Percentiles rank a stretch among this genome's conserved stretches.
Conservation (phyloP, 1,140 invertebrate genomes). For the Drosophila biarmipes region DNA sequence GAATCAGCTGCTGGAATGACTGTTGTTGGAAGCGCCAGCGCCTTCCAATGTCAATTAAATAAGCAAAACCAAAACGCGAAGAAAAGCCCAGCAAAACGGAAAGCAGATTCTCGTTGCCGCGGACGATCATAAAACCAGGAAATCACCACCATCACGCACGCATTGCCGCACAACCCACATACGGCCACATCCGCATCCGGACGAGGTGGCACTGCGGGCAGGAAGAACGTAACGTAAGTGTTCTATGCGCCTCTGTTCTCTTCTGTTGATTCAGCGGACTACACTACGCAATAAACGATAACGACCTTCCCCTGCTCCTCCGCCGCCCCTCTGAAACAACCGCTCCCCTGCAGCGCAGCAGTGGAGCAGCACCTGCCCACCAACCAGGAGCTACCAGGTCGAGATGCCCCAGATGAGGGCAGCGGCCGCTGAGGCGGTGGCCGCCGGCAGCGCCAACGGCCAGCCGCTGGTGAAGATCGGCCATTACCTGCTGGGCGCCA, state of each 20-base stretch:
- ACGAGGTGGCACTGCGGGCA: constrained; percentile 3
- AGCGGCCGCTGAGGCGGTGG: constrained; percentile 71
- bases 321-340: not conserved
- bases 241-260: not conserved
- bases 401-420: constrained; percentile 74
- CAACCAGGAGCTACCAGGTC: constrained; percentile 3
- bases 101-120: constrained; percentile 8
- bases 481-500: constrained; percentile 95
- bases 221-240: constrained; percentile 6
- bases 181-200: not conserved
- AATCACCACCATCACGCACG: constrained; percentile 7
- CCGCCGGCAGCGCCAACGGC: constrained; percentile 52
- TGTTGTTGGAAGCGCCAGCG: constrained; percentile 36
- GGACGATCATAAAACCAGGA: constrained; percentile 7
- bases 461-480: constrained; percentile 95
- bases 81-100: constrained; percentile 9
- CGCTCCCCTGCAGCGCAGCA: not conserved
- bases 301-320: constrained; percentile 49
- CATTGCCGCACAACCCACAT: too few species aligned
- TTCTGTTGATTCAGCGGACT: constrained; percentile 40
- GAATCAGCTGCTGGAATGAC: constrained; percentile 40
- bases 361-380: not conserved
- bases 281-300: constrained; percentile 77
- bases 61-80: constrained; percentile 45
- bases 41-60: constrained; percentile 71